These are phyloP conservation scores for Uromys caudimaculatus DNA, from an alignment of 2,797 vertebrate species.

Conservation along the genomic window DNA sequence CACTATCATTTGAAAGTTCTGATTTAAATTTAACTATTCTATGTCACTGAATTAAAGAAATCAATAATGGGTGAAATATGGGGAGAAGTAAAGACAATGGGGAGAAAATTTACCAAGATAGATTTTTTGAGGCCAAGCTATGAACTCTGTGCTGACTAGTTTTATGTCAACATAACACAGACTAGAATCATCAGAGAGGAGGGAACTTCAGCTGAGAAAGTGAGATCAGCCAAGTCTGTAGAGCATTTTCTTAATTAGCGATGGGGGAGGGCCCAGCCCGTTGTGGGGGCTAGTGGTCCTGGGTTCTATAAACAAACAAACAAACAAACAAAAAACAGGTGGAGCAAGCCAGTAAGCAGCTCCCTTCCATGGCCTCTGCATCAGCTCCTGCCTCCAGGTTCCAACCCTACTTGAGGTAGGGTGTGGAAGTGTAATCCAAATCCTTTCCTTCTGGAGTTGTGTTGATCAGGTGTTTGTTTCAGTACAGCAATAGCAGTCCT, in stretches of 20 bases:
- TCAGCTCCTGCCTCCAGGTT: not conserved
- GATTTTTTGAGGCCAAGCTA: not conserved
- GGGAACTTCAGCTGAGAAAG: not conserved
- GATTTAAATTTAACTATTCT: conserved; percentile 48
- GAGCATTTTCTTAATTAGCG: not conserved
- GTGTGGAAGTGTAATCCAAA: not conserved
- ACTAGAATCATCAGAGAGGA: not conserved
- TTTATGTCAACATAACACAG: not conserved
- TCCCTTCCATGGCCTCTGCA: not conserved
- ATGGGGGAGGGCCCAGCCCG: no score
- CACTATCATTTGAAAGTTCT: conserved; percentile 56
- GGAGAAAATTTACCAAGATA: not conserved
- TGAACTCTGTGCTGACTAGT: not conserved
- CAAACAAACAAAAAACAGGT: not conserved
- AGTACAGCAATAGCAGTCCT: not conserved
- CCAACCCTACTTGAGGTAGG: not conserved
- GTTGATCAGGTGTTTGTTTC: not conserved
- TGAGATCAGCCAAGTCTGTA: not conserved
- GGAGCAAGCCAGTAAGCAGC: not conserved
- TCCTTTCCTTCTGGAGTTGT: not conserved
- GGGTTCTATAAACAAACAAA: not conserved
- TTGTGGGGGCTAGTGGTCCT: not conserved
- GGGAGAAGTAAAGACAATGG: not conserved
- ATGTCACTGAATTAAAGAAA: not conserved
- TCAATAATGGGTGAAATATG: not conserved